Conservation (phyloP, 2,113 vertebrate genomes). For the Myotis davidii region DNA sequence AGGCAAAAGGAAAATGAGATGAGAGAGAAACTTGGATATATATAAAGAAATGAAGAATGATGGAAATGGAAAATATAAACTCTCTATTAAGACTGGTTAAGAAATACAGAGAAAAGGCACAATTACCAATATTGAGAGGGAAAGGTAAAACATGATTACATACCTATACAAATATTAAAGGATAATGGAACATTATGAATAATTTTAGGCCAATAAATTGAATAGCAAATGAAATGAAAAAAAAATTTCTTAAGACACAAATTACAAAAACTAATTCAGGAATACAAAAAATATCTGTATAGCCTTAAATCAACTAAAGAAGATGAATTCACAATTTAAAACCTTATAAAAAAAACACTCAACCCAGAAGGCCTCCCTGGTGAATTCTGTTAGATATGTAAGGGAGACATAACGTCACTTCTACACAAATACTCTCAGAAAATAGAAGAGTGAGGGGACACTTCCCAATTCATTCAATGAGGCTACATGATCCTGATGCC, state of each 20-base stretch:
- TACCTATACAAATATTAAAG: not conserved
- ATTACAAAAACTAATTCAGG: not conserved
- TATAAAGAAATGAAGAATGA: not conserved
- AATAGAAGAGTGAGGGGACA: not conserved
- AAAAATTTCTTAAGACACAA: slow-evolving; percentile 20
- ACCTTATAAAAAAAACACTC: not conserved
- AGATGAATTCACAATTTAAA: slow-evolving; percentile 16
- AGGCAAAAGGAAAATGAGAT: slow-evolving; percentile 46
- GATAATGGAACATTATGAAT: not conserved
- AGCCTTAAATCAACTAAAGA: slow-evolving; percentile 12
- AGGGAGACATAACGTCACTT: not conserved
- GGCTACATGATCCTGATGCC: not conserved
- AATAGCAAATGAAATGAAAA: slow-evolving; percentile 42
- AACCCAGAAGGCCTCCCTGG: not conserved
- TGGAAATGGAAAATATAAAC: slow-evolving; percentile 41
- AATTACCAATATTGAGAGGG: not conserved
- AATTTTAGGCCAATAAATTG: not conserved
- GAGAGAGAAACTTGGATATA: not conserved
- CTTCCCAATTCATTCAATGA: not conserved
- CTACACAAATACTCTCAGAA: not conserved
- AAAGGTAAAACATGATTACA: slow-evolving; percentile 10
- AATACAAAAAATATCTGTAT: not conserved
- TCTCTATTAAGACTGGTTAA: not conserved
- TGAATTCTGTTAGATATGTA: not conserved
- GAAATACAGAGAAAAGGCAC: not conserved